Evolutionary conservation across 2,797 vertebrate genomes (phyloP).

Genomic region (Basileuterus tristriatus): DNA sequence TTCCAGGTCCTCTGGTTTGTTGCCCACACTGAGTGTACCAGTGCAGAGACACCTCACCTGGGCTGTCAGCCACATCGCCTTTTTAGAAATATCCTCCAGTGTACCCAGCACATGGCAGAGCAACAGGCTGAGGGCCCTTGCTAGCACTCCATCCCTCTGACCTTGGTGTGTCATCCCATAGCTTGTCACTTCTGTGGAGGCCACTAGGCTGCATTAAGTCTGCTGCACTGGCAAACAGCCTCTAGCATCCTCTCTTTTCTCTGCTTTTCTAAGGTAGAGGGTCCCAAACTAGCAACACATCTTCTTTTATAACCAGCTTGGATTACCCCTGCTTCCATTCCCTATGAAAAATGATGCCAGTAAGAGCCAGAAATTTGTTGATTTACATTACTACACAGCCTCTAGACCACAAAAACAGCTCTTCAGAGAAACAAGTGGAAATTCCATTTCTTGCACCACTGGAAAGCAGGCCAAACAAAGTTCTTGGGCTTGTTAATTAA

Average conservation of each 20-base stretch:
- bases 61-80: not conserved
- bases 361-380: not conserved
- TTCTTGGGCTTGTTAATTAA: not conserved
- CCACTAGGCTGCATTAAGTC: not conserved
- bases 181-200: not conserved
- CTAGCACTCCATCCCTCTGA: not conserved
- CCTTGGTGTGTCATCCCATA: rapidly evolving
- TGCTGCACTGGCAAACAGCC: not conserved
- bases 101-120: not conserved
- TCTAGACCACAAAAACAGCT: not conserved
- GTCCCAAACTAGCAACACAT: not conserved
- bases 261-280: not conserved
- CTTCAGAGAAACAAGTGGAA: not conserved
- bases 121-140: not conserved
- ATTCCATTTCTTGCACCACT: not conserved
- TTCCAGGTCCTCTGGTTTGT: not conserved
- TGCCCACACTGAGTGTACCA: not conserved
- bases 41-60: not conserved
- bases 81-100: not conserved
- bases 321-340: not conserved
- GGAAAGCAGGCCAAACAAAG: not conserved
- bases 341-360: not conserved
- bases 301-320: not conserved
- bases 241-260: not conserved
- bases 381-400: not conserved